phyloP scores from a whole-genome alignment of 2,113 vertebrate species.

The Catagonus wagneri region DNA sequence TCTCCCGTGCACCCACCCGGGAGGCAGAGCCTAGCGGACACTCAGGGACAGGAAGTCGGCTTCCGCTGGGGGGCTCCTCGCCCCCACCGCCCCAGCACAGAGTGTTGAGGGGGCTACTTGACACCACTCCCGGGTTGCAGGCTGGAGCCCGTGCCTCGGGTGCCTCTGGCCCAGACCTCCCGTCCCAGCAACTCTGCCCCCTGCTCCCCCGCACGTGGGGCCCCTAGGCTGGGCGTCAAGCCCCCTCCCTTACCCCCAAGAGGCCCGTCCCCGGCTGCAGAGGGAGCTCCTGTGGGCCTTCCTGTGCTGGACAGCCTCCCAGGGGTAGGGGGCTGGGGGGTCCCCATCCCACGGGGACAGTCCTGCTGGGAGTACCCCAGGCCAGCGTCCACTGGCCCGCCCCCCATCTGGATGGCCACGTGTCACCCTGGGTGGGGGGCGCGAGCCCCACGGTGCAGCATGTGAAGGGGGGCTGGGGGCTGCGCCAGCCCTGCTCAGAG shows the following conservation, averaged over 20 bases:
- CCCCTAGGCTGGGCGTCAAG: background rate
- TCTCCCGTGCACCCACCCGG: background rate
- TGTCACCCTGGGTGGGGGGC: background rate
- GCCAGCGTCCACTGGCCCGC: background rate
- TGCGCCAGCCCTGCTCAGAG: background rate
- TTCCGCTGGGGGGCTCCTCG: background rate
- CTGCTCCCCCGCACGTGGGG: background rate
- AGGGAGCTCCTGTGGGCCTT: conserved; percentile 75
- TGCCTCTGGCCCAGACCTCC: background rate
- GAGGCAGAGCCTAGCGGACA: background rate
- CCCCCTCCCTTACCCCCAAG: no score
- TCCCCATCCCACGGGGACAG: background rate
- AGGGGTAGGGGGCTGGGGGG: background rate
- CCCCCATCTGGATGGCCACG: background rate
- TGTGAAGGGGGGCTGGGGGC: conserved; percentile 55
- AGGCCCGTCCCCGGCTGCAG: conserved; percentile 76
- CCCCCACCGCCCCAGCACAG: background rate
- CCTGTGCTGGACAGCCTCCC: background rate
- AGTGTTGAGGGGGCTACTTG: background rate
- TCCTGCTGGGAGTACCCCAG: background rate
- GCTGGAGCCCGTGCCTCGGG: background rate
- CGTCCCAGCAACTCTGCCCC: no score
- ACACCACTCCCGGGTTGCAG: background rate
- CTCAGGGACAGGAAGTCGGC: background rate
- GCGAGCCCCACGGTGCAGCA: background rate